phyloP scores from a whole-genome alignment of 1,140 invertebrate genomes.

The Pseudomyrmex dendroicus region DNA sequence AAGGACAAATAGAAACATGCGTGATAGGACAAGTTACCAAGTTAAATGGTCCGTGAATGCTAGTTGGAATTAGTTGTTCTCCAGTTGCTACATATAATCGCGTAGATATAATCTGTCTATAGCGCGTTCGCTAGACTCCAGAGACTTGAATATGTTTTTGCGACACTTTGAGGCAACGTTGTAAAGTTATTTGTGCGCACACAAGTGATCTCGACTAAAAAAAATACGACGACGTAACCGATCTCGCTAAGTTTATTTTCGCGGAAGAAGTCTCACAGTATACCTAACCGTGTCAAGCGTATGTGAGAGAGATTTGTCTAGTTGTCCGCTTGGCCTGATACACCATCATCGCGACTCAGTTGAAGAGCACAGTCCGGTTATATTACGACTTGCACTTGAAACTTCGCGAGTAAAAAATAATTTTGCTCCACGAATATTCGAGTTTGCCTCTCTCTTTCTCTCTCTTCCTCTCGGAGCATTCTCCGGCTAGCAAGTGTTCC shows the following conservation, averaged over 20 bases:
- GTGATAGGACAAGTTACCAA: slow-evolving; percentile 82
- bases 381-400: slow-evolving; percentile 62
- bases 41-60: slow-evolving; percentile 83
- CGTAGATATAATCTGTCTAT: slow-evolving; percentile 34
- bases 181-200: neutral
- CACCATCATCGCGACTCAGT: slow-evolving; percentile 56
- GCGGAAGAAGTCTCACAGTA: slow-evolving; percentile 24
- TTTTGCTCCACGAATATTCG: slow-evolving; percentile 59
- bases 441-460: slow-evolving; percentile 23
- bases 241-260: slow-evolving; percentile 42
- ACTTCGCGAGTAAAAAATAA: slow-evolving; percentile 70
- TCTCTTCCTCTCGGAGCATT: slow-evolving; percentile 18
- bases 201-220: too few species aligned
- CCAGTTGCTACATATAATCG: slow-evolving; percentile 76
- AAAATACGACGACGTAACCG: slow-evolving; percentile 16
- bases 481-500: slow-evolving; percentile 26
- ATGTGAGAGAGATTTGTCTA: slow-evolving; percentile 44
- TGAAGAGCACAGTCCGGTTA: slow-evolving; percentile 44
- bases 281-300: neutral
- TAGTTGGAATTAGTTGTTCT: slow-evolving; percentile 84
- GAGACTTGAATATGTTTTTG: slow-evolving; percentile 14
- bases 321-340: slow-evolving; percentile 42
- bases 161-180: neutral
- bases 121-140: neutral
- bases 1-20: slow-evolving; percentile 80